Percentiles rank a stretch among this genome's conserved stretches.
These are phyloP conservation scores for Hydrochoerus hydrochaeris DNA, from an alignment of 2,113 vertebrate species.

Conservation along the genomic window DNA sequence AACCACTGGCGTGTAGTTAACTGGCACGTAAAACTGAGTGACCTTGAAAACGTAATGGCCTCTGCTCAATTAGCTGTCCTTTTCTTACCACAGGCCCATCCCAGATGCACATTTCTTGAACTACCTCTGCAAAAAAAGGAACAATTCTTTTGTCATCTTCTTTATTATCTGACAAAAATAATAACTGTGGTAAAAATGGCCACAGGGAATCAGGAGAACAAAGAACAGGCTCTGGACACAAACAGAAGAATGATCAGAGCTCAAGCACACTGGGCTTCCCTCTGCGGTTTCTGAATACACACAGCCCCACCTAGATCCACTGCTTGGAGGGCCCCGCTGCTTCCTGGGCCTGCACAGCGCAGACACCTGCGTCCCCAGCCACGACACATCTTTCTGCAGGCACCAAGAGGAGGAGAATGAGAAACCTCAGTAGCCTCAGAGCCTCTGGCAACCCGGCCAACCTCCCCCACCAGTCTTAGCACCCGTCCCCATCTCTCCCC, in stretches of 20 bases:
- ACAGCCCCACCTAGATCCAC: background rate
- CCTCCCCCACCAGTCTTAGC: too few species aligned
- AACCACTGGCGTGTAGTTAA: background rate
- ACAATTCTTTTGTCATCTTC: background rate
- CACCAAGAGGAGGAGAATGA: background rate
- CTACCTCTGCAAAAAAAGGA: background rate
- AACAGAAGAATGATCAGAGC: accelerated
- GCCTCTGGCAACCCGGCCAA: too few species aligned
- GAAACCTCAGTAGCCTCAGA: background rate
- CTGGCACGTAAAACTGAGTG: background rate
- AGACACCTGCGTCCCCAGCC: accelerated
- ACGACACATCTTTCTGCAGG: background rate
- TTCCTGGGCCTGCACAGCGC: background rate
- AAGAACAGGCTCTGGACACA: background rate
- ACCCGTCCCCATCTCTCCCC: background rate
- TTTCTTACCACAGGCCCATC: background rate
- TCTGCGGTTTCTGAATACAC: background rate
- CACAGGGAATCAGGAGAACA: background rate
- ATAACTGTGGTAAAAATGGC: background rate
- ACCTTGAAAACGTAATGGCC: background rate
- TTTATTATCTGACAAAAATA: constrained; percentile 1
- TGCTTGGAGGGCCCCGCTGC: background rate
- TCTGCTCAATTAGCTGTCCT: background rate
- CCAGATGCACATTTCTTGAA: background rate
- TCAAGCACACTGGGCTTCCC: background rate